These are phyloP conservation scores for Pyralis farinalis DNA, from an alignment of 2,888 invertebrate genomes.

Conservation along the genomic window DNA sequence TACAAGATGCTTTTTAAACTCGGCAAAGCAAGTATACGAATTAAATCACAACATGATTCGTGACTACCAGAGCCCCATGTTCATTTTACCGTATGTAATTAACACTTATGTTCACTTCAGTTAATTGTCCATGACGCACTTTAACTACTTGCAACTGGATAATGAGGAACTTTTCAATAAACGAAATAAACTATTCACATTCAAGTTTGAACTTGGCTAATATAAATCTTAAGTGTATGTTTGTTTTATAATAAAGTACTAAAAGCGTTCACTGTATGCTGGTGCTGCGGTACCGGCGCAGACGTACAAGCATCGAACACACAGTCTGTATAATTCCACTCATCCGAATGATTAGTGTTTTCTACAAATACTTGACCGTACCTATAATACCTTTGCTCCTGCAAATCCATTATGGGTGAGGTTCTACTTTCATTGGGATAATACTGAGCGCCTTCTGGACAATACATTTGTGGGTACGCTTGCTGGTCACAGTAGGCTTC, in stretches of 20 bases:
- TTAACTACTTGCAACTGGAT: no score
- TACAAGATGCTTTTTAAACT: no score
- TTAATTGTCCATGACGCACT: no score
- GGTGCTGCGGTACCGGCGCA: neutral
- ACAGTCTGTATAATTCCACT: constrained; percentile 64
- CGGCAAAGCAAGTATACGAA: no score
- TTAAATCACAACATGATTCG: no score
- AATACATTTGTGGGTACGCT: constrained; percentile 55
- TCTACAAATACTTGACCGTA: constrained; percentile 61
- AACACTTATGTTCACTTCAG: no score
- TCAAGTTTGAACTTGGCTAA: no score
- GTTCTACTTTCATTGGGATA: constrained; percentile 59
- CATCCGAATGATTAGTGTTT: constrained; percentile 47
- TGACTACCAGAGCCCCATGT: no score
- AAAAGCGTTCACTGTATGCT: constrained; percentile 38
- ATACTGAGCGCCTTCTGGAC: constrained; percentile 68
- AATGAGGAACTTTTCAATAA: no score
- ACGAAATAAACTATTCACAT: no score
- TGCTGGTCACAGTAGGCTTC: constrained; percentile 67
- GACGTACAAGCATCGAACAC: constrained; percentile 38
- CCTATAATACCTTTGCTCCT: constrained; percentile 62
- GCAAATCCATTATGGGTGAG: constrained; percentile 53
- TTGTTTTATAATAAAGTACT: constrained; percentile 36
- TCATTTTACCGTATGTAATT: no score
- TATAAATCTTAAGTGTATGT: no score